phyloP scores from a whole-genome alignment of 1,140 invertebrate genomes.

The Diuraphis noxia region DNA sequence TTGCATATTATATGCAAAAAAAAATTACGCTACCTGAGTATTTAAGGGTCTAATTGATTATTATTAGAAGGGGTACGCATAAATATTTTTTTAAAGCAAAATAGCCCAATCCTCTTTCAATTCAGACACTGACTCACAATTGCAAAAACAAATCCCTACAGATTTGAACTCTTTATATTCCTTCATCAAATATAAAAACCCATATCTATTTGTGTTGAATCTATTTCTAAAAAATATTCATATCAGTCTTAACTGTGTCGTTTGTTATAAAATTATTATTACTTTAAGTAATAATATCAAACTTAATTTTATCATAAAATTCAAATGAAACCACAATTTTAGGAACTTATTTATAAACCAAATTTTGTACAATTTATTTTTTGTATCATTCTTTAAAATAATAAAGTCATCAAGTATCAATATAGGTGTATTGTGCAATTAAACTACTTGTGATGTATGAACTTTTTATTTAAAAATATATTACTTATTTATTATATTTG shows the following conservation, averaged over 20 bases:
- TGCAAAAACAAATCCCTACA: background rate
- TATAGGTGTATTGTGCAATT: background rate
- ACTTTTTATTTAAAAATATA: slow-evolving; percentile 8
- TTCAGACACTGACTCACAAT: background rate
- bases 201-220: background rate
- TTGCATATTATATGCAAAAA: background rate
- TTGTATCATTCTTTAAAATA: slow-evolving; percentile 1
- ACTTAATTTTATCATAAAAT: background rate
- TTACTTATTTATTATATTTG: slow-evolving; percentile 2
- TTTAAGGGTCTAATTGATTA: background rate
- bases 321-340: background rate
- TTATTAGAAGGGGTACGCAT: background rate
- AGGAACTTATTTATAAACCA: background rate
- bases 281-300: background rate
- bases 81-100: background rate
- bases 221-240: background rate
- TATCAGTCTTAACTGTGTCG: background rate
- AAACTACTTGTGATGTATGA: slow-evolving; percentile 19
- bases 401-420: slow-evolving; percentile 12
- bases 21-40: background rate
- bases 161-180: background rate
- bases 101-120: background rate
- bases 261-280: background rate
- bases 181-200: background rate
- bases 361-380: background rate